Base-by-base conservation (phyloP, 2,888 invertebrate species). In the Oconnorella tubifera region DNA sequence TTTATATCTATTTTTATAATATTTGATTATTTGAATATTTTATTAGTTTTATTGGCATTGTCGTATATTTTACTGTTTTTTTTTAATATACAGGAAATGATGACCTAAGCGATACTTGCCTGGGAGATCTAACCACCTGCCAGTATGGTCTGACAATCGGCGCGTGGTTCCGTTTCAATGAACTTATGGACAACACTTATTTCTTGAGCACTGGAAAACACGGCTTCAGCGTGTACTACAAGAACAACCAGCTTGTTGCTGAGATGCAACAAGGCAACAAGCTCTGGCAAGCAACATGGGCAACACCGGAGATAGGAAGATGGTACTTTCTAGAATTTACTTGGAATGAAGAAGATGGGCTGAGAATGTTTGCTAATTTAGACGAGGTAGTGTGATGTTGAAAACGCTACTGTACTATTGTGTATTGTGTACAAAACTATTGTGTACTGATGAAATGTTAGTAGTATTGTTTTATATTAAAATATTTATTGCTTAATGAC, bases 251-350 rank as follows among this genome's bases (percentile, higher is more conserved):
- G 1, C 70, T 79, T 23, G 66, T 73, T 55, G 74, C 73, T 1
- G 73, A 73, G 49, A 76, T 73, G 4, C 72, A 72, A 49, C 66
- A 68, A 56, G 74, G 71, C 4, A 70, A 75, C 59, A 70, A 74
- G 49, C 33, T 62, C 51, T 68, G 69, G 68, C 29, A 59, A 56
- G 63, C 65, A 23, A 69, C 72, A 19, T 70, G 68, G 53, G 59
- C 65, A 50, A 65, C 70, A 29, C 72, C 70, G 19, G 61, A 75
- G 25, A 50, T 70, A 48, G 74, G 72, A n/a, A 60, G 51, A 31
- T 81, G 80, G 80, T 77, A 78, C 66, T 81, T 77, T 68, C 63
- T 80, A n/a, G 81, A 81, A 69, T 62, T 80, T 25, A 75, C 78
- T 2, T 80, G 79, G 78, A 56, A 67, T 27, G 61, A 63, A 2